Base-by-base conservation (phyloP, 2,113 vertebrate species). In the Leptosomus discolor region DNA sequence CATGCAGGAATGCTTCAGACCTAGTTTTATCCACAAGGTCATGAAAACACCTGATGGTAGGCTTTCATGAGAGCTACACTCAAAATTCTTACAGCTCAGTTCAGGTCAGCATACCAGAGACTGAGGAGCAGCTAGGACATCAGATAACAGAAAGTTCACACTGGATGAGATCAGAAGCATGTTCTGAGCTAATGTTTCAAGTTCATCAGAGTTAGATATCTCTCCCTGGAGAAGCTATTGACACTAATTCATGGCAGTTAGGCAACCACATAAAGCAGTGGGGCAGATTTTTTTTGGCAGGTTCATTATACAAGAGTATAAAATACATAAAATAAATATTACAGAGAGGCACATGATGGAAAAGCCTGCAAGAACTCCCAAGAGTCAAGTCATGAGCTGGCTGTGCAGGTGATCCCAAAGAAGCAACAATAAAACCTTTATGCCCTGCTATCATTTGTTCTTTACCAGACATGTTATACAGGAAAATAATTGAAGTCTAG, bases 211-310 rank as follows among this genome's bases (percentile, higher is more conserved):
- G 29, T 77, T 83, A 70, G 57, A 90, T 17, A 90, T 23, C 19
- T 85, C 45, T 92, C 85, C 67, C 79, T 74, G 22, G 75, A 90
- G 82, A 88, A 77, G 29, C 27, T 67, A 39, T 50, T 45, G 74
- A 74, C 88, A 84, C 57, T 77, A 94, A 77, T 51, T 90, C 63
- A 74, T 36, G 16, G 54, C 41, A 94, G 50, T 84, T 86, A 69
- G n/a, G 67, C 71, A 88, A 27, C 50, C n/a, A 79, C 34, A 90
- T 56, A 63, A 75, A 90, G 45, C 30, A 77, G 45, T 39, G 27
- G 20, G 75, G 79, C 70, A 74, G 50, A 68, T 93, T 90, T 97
- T 76, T 60, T 78, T 92, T 96, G 77, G 60, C 89, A 82, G 45
- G 39, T 70, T 94, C 23, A 6, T 87, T 69, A 58, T 32, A 15